Evolutionary conservation across 2,113 vertebrate genomes (phyloP), one percentile per base, ranked within the genome.

Genomic region (Tragelaphus strepsiceros): DNA sequence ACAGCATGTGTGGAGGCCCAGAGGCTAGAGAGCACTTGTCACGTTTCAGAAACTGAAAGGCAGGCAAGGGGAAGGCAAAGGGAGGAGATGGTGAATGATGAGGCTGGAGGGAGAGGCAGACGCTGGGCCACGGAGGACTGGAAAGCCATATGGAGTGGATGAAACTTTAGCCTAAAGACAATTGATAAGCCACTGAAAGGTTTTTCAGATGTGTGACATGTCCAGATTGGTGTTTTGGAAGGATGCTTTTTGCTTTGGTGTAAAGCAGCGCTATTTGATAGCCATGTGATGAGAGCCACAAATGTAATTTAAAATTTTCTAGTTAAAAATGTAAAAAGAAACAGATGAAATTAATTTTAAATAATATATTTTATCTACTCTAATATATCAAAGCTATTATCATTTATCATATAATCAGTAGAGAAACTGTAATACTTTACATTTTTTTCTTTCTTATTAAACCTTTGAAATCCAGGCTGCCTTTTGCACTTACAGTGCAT

Each of bases 151-250:
- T 5, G 17, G 43, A 91, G 11, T 10, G 39, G 71, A 74, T 91
- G 80, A 39, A 64, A 53, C 24, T 94, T 97, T 92, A 80, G 80
- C 56, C 53, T 87, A n/a, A 94, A 90, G 28, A 26, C 30, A 84
- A n/a, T 6, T 39, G 17, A 62, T 62, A 53, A 87, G 46, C 16
- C 74, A 54, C 51, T 22, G 46, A 89, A 86, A 64, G 5, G 5
- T 51, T 86, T 74, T 82, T 77, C 86, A 95, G 30, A 78, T 54
- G 22, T 30, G 49, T 81, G 56, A 64, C 5, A 28, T 59, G 30
- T 71, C 90, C 78, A 87, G 17, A 89, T 92, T 32, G 80, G 64
- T 39, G 30, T 87, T 95, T 94, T 71, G 83, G 88, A 94, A 90
- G 82, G 28, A 74, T 51, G 9, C 3, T 43, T 84, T 97, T 28